Base-by-base conservation (phyloP, 2,113 vertebrate genomes). In the Bujurquina vittata region DNA sequence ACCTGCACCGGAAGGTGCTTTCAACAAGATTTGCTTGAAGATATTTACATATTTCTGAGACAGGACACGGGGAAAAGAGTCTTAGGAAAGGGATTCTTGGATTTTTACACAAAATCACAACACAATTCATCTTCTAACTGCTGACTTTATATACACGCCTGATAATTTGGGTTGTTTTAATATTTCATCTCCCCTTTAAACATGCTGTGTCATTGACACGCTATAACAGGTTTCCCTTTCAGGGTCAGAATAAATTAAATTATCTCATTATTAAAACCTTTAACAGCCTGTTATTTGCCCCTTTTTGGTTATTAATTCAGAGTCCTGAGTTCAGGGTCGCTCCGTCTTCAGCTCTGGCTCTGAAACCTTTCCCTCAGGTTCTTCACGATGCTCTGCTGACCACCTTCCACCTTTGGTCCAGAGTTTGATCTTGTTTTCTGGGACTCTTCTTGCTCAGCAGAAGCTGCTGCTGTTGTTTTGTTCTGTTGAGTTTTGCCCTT, bases 331-430 rank as follows among this genome's bases (percentile, higher is more conserved):
- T 72, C 10, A 9, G 17, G 3, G 49, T 6, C 20, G 46, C 46
- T 31, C 65, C 20, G 2, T 49, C 0, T 63, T 33, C 95, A 93
- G 23, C 95, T 96, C 12, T 96, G 90, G 62, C 91, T 97, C 93
- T 97, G 97, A 88, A 99, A 99, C 84, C 96, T 97, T 22, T 97
- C 96, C 80, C 97, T 92, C 72, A 99, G 95, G 80, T 97, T 97
- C 89, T 95, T 97, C 79, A 99, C 98, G 1, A 96, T 87, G 83
- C 95, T 96, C 10, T 93, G 95, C 8, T 96, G 96, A 17, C 87
- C 80, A 0, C 65, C 43, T 0, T 93, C 85, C 0, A 23, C 63
- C 61, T 67, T 87, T 26, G 77, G 86, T 49, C 46, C 78, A 0
- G 54, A 26, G 79, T 62, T 5, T 35, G 91, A 76, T 1, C 22